Base-by-base conservation (phyloP, 2,888 invertebrate species). In the Protophormia terraenovae region DNA sequence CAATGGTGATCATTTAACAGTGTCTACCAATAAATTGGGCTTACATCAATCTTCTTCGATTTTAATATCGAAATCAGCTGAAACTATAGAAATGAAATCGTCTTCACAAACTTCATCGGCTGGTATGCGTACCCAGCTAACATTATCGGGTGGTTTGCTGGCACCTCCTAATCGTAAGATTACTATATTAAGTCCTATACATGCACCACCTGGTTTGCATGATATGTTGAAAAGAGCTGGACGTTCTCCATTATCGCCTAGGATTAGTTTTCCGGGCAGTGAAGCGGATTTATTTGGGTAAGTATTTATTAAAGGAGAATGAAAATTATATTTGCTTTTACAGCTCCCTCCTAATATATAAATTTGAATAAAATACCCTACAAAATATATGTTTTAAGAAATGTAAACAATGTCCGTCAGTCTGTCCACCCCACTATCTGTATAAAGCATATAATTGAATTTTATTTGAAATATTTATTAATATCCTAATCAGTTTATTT, bases 161-260 rank as follows among this genome's bases (percentile, higher is more conserved):
- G 93, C 93, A 0, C 93, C 93, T 22, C 93, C 93, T 6, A 93
- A 91, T 88, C 92, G 95, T 14, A 94, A 94, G 87, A 94, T 97
- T 71, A 97, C 96, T 50, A 97, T 97, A 81, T 93, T 97, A 81
- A 97, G 97, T 88, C 97, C 97, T 0, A 94, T 96, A 89, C 95
- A 95, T 81, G 93, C 94, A 4, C 94, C 94, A 86, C 94, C 94
- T 0, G 96, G 96, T 88, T 93, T 96, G 10, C 92, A 93, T 75
- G 93, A 93, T 53, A 89, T 92, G 89, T 87, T 93, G 4, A 93
- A 91, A 79, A 89, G 92, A 27, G 89, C 91, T 16, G 93, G 93
- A 3, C 89, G 93, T 19, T 93, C 93, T 27, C 93, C 93, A 0
- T 78, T 93, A 38, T 93, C 93, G 75, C 93, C 93, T 12, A 90